phyloP scores from a whole-genome alignment of 2,113 vertebrate genomes.

The Zootoca vivipara region DNA sequence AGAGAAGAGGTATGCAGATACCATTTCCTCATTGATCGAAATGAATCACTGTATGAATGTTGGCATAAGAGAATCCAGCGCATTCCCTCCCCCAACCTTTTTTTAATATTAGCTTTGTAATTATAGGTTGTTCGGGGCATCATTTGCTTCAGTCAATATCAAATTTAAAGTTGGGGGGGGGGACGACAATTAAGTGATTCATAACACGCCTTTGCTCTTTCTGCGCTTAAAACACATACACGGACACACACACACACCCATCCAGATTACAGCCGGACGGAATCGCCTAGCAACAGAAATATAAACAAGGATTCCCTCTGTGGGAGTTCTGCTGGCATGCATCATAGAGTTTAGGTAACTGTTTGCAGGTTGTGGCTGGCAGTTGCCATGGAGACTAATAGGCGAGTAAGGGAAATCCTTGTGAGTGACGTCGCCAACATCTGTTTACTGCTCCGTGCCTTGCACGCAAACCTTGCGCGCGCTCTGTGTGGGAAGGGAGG shows the following conservation, averaged over 20 bases:
- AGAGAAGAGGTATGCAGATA: not conserved
- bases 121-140: not conserved
- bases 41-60: not conserved
- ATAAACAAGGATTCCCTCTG: slow-evolving; percentile 76
- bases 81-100: not conserved
- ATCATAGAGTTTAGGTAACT: slow-evolving; percentile 67
- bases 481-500: slow-evolving; percentile 5
- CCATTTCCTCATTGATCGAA: not conserved
- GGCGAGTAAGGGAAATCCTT: slow-evolving; percentile 73
- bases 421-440: slow-evolving; percentile 64
- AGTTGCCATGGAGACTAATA: slow-evolving; percentile 74
- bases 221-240: not conserved
- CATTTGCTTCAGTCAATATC: not conserved
- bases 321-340: slow-evolving; percentile 70
- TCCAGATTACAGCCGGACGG: fast-evolving
- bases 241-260: fast-evolving
- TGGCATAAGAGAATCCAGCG: too few species aligned
- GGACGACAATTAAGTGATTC: slow-evolving; percentile 39
- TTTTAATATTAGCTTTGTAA: not conserved
- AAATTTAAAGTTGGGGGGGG: not conserved
- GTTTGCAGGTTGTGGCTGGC: slow-evolving; percentile 78
- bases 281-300: slow-evolving; percentile 73
- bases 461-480: slow-evolving; percentile 46
- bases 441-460: slow-evolving; percentile 45
- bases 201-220: slow-evolving; percentile 51